phyloP scores from a whole-genome alignment of 2,113 vertebrate species.

The Actenoides hombroni region DNA sequence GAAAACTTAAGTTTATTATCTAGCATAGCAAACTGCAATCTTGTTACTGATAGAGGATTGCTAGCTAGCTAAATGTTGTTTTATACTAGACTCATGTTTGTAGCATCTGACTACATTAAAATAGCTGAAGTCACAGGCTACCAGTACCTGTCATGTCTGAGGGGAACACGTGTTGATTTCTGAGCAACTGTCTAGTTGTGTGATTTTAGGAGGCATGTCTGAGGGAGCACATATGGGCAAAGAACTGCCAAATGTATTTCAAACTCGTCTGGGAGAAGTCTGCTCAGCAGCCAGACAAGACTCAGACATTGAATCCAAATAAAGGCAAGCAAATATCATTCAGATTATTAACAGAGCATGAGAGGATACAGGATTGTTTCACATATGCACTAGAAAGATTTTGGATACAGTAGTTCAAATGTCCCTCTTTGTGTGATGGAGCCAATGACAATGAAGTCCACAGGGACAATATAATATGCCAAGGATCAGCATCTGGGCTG shows the following conservation, averaged over 20 bases:
- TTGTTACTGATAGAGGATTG: background rate
- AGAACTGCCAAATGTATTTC: constrained; percentile 38
- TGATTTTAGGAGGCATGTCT: constrained; percentile 27
- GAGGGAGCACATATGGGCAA: constrained; percentile 52
- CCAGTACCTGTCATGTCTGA: constrained; percentile 28
- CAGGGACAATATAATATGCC: background rate
- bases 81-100: background rate
- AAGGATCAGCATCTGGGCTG: background rate
- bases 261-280: constrained; percentile 27
- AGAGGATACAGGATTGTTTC: background rate
- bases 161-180: constrained; percentile 18
- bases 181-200: constrained; percentile 35
- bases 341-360: background rate
- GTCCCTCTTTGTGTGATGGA: background rate
- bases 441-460: background rate
- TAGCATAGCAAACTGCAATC: background rate
- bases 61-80: background rate
- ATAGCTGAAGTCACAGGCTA: constrained; percentile 30
- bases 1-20: background rate
- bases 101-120: constrained; percentile 7
- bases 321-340: constrained; percentile 35
- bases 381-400: background rate
- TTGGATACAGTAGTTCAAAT: background rate
- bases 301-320: constrained; percentile 1
- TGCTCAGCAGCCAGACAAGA: constrained; percentile 40